Conservation (phyloP, 1,140 invertebrate species). For the Mizuhopecten yessoensis region DNA sequence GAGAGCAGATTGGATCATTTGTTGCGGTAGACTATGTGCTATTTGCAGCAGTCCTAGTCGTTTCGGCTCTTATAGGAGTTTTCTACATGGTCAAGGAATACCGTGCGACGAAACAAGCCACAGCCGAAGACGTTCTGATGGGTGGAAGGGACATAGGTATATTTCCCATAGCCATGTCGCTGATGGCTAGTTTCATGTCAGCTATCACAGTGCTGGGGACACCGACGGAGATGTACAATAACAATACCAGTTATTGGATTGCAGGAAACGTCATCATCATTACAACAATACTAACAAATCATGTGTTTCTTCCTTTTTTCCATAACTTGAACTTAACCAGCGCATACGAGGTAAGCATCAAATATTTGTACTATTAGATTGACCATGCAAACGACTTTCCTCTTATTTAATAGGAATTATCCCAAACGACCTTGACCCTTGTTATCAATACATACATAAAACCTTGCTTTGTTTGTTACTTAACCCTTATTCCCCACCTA, state of each 20-base stretch:
- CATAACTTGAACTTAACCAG: slow-evolving; percentile 80
- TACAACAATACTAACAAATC: slow-evolving; percentile 75
- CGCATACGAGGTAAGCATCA: slow-evolving; percentile 80
- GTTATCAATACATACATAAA: too few relatives aligned
- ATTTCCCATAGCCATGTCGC: slow-evolving; percentile 76
- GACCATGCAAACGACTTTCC: too few relatives aligned
- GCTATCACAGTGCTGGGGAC: slow-evolving; percentile 95
- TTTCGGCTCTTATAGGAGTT: slow-evolving; percentile 85
- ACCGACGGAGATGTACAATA: slow-evolving; percentile 91
- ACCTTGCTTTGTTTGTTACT: too few relatives aligned
- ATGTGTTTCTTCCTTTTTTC: slow-evolving; percentile 81
- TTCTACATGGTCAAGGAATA: slow-evolving; percentile 88
- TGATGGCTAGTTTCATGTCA: slow-evolving; percentile 90
- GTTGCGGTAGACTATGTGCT: slow-evolving; percentile 80
- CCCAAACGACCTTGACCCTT: too few relatives aligned
- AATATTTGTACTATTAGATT: too few relatives aligned
- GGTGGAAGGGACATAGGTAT: slow-evolving; percentile 90
- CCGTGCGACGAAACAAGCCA: slow-evolving; percentile 92
- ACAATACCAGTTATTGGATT: slow-evolving; percentile 78
- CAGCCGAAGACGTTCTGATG: slow-evolving; percentile 90
- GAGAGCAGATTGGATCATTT: slow-evolving; percentile 69
- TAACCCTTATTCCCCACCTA: too few relatives aligned
- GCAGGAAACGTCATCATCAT: slow-evolving; percentile 76
- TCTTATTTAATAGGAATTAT: too few relatives aligned
- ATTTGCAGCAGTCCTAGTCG: slow-evolving; percentile 77